Evolutionary conservation across 1,140 invertebrate species (phyloP).

Genomic region (Pseudachorutes palmiensis): DNA sequence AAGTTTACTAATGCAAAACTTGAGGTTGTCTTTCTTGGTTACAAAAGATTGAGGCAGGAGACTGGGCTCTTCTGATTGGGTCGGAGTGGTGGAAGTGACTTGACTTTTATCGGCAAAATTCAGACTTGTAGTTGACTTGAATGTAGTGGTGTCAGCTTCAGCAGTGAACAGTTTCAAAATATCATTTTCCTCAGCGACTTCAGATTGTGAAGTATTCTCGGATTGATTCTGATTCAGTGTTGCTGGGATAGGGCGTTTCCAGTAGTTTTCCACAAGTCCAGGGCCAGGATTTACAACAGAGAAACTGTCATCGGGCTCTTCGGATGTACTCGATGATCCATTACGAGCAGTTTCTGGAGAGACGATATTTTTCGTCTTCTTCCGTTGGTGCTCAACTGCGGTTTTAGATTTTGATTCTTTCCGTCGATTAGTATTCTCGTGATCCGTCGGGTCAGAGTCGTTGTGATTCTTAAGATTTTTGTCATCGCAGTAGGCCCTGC

Average conservation of each 20-base stretch:
- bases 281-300: neutral
- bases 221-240: neutral
- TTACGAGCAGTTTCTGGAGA: neutral
- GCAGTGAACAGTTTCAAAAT: neutral
- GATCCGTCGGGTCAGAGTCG: neutral
- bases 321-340: neutral
- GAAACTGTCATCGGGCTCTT: neutral
- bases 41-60: conserved; percentile 5
- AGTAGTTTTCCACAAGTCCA: conserved; percentile 32
- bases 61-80: neutral
- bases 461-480: conserved; percentile 10
- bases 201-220: neutral
- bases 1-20: conserved; percentile 28
- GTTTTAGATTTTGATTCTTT: neutral
- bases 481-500: conserved; percentile 25
- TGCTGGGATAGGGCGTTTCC: conserved; percentile 21
- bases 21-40: conserved; percentile 15
- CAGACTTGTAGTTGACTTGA: neutral
- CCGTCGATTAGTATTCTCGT: neutral
- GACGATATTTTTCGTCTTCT: neutral
- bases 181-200: neutral
- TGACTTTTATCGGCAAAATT: neutral
- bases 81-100: neutral
- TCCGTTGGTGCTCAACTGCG: neutral
- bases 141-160: neutral